phyloP scores from a whole-genome alignment of 2,113 vertebrate genomes.

The Urocolius indicus region DNA sequence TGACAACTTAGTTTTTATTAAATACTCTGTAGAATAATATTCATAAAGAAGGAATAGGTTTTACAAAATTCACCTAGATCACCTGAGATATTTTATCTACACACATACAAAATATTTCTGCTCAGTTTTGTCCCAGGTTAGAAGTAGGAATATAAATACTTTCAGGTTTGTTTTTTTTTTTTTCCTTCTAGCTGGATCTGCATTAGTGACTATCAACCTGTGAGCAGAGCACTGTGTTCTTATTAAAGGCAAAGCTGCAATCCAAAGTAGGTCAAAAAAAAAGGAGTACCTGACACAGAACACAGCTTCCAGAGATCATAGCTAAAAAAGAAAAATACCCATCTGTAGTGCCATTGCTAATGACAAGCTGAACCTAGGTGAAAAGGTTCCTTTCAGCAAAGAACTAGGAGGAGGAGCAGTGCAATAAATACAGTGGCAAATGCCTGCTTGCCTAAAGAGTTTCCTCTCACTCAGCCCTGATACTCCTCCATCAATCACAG shows the following conservation, averaged over 20 bases:
- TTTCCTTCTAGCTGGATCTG: not conserved
- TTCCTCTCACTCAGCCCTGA: conserved; percentile 55
- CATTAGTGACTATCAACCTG: not conserved
- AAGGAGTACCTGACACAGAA: conserved; percentile 26
- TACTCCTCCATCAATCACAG: conserved; percentile 75
- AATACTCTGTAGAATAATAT: not conserved
- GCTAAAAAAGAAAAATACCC: conserved; percentile 60
- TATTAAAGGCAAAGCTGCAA: conserved; percentile 32
- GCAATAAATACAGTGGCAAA: conserved; percentile 54
- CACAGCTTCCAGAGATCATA: conserved; percentile 44
- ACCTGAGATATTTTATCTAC: not conserved
- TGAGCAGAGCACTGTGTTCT: conserved; percentile 21
- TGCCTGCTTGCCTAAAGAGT: conserved; percentile 58
- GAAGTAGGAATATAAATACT: not conserved
- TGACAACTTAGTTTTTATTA: not conserved
- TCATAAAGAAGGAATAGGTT: not conserved
- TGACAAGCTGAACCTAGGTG: conserved; percentile 74
- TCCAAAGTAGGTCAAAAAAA: conserved; percentile 58
- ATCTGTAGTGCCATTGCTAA: conserved; percentile 67
- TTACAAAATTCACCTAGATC: not conserved
- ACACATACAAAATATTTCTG: not conserved
- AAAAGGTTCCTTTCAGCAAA: conserved; percentile 39
- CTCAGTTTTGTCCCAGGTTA: not conserved
- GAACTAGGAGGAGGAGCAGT: conserved; percentile 59
- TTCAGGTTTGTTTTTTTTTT: not conserved